Percentiles rank a stretch among this genome's conserved stretches.
Evolutionary conservation across 2,113 vertebrate species (phyloP).

Genomic region (Strix uralensis): DNA sequence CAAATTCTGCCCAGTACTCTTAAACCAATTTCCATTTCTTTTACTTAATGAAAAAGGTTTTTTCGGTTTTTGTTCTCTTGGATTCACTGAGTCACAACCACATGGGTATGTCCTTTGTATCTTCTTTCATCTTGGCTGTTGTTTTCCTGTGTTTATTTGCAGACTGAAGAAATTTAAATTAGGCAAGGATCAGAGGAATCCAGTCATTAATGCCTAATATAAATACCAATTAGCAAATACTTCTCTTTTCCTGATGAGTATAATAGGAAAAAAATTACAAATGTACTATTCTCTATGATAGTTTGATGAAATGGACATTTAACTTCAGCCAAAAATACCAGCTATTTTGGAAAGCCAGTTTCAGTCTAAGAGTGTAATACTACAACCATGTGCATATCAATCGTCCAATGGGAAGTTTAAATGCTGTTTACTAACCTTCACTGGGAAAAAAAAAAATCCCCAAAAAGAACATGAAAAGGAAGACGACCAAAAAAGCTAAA

Average conservation of each 20-base stretch:
- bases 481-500: not conserved
- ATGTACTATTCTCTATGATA: not conserved
- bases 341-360: not conserved
- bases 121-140: not conserved
- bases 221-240: not conserved
- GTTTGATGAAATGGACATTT: not conserved
- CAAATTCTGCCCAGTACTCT: not conserved
- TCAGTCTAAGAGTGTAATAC: not conserved
- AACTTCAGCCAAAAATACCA: not conserved
- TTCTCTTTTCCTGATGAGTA: not conserved
- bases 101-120: not conserved
- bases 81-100: constrained; percentile 40
- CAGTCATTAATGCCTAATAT: not conserved
- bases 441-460: not conserved
- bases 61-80: not conserved
- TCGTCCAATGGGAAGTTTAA: not conserved
- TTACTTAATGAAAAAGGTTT: not conserved
- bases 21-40: constrained; percentile 24
- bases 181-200: not conserved
- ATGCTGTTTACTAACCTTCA: not conserved
- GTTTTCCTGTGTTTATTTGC: not conserved
- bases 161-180: not conserved
- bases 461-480: not conserved
- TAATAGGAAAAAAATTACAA: not conserved
- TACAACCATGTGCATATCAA: not conserved